Percentiles rank a stretch among this genome's conserved stretches.
Conservation (phyloP, 2,113 vertebrate genomes). For the Cnemophilus loriae region DNA sequence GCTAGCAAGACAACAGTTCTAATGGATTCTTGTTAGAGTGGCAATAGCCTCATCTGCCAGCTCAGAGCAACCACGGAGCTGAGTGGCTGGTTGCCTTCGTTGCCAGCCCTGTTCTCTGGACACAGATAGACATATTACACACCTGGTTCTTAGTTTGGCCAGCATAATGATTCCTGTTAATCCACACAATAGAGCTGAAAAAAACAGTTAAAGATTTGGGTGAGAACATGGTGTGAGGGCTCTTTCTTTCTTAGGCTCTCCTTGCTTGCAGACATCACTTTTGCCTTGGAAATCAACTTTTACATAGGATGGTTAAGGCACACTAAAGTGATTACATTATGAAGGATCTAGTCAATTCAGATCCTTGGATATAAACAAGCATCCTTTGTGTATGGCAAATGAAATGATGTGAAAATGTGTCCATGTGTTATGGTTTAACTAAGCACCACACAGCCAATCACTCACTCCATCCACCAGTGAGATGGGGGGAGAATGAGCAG, state of each 20-base stretch:
- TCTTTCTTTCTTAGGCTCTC: not conserved
- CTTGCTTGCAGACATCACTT: not conserved
- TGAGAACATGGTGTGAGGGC: not conserved
- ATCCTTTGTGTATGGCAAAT: not conserved
- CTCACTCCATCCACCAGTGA: not conserved
- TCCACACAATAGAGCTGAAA: not conserved
- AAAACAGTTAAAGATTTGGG: not conserved
- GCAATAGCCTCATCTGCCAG: not conserved
- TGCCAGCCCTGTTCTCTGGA: not conserved
- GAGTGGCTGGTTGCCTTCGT: not conserved
- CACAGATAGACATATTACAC: not conserved
- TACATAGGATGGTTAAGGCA: fast-evolving
- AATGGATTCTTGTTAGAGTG: not conserved
- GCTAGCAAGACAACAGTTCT: not conserved
- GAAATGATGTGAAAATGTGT: not conserved
- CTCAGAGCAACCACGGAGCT: not conserved
- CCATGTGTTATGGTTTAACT: not conserved
- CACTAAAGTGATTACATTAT: not conserved
- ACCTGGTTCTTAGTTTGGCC: not conserved
- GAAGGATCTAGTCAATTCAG: not conserved
- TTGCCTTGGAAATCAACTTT: not conserved
- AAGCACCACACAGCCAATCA: not conserved
- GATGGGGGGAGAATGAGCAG: not conserved
- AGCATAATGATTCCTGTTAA: not conserved
- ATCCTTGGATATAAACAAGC: not conserved